Conservation (phyloP, 2,113 vertebrate genomes). For the Neolamprologus sp. region DNA sequence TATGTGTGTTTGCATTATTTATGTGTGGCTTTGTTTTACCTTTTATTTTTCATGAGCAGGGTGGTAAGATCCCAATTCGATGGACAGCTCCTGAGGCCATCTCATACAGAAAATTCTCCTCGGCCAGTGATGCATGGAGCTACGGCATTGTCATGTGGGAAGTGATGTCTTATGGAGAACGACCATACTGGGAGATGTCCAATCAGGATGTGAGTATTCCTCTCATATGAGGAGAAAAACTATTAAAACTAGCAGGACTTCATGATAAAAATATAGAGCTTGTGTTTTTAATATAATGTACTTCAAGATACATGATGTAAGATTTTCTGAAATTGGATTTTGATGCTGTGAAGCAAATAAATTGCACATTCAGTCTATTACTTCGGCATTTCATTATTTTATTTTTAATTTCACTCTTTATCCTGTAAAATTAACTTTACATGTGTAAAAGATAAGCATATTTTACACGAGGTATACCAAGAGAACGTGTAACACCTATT, state of each 20-base stretch:
- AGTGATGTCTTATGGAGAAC: slow-evolving; percentile 95
- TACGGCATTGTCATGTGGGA: slow-evolving; percentile 99
- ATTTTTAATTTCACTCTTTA: background rate
- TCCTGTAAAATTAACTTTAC: background rate
- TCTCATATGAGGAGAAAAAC: background rate
- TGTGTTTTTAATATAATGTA: background rate
- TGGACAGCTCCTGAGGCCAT: slow-evolving; percentile 96
- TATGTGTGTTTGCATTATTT: background rate
- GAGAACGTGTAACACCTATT: background rate
- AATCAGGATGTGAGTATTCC: slow-evolving; percentile 90
- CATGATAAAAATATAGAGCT: background rate
- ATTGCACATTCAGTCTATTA: background rate
- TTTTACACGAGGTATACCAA: background rate
- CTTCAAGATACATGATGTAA: background rate
- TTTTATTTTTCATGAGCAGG: slow-evolving; percentile 69
- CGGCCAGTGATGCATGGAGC: slow-evolving; percentile 90
- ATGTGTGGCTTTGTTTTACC: background rate
- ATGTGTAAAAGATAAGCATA: background rate
- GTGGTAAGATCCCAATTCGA: slow-evolving; percentile 93
- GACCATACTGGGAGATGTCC: slow-evolving; percentile 98
- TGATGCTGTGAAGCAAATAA: background rate
- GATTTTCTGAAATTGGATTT: background rate
- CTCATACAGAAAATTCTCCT: slow-evolving; percentile 92
- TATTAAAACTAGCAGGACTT: background rate
- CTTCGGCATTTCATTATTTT: background rate